phyloP scores from a whole-genome alignment of 2,888 invertebrate species.

The Hetaerina titia region DNA sequence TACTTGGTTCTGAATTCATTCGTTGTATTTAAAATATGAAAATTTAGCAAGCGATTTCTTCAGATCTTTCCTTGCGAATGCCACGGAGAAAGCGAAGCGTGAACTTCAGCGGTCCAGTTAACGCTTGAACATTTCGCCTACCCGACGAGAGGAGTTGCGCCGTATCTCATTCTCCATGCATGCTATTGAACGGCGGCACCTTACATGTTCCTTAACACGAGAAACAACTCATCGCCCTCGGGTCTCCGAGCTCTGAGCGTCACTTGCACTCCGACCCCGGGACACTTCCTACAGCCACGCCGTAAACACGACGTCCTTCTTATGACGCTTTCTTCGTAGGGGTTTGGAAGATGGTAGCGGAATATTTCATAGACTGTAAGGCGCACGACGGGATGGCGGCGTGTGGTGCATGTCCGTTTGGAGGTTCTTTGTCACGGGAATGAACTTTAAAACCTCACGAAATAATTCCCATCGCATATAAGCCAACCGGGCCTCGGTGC shows the following conservation, averaged over 20 bases:
- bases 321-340: not conserved
- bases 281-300: not conserved
- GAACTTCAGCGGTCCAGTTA: not conserved
- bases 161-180: not conserved
- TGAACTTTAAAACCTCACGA: not conserved
- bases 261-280: not conserved
- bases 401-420: not conserved
- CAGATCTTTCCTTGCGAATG: too few relatives aligned
- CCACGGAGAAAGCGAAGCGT: not conserved
- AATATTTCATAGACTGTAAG: not conserved
- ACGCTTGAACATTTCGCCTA: not conserved
- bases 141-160: not conserved
- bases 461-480: not conserved
- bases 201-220: not conserved
- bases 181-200: not conserved
- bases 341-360: not conserved
- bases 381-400: not conserved
- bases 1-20: too few relatives aligned
- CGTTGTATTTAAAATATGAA: too few relatives aligned
- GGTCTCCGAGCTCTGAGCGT: not conserved
- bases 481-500: not conserved
- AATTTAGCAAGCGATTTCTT: too few relatives aligned
- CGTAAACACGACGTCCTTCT: not conserved
- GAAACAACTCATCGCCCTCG: not conserved
- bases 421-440: not conserved